Conservation (phyloP, 2,888 invertebrate species). For the Eupithecia dodoneata region DNA sequence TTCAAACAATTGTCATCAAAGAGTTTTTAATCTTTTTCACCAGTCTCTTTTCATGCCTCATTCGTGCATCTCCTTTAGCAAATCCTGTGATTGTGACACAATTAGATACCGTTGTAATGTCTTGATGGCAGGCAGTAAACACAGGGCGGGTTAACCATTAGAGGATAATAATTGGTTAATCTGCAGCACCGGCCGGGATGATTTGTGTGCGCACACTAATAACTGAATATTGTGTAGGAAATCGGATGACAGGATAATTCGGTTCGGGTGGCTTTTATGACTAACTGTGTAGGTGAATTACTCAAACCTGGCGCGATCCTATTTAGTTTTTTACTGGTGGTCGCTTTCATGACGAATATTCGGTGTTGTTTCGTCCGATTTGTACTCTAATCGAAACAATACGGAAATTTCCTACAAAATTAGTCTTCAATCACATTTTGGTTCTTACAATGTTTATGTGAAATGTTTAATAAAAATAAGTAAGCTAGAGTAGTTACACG, state of each 20-base stretch:
- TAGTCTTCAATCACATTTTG: too few species aligned
- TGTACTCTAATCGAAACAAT: too few species aligned
- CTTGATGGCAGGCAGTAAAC: conserved; percentile 39
- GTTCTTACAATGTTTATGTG: too few species aligned
- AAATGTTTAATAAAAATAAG: too few species aligned
- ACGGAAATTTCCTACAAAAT: too few species aligned
- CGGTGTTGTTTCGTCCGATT: too few species aligned
- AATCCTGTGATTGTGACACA: conserved; percentile 29
- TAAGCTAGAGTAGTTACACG: too few species aligned
- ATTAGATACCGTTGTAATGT: conserved; percentile 32
- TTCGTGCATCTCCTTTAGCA: conserved; percentile 5
- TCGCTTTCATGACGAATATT: too few species aligned
- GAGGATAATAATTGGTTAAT: conserved; percentile 68
- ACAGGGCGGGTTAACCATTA: conserved; percentile 51
- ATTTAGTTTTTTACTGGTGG: too few species aligned
- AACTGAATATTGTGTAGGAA: conserved; percentile 42
- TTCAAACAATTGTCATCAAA: not conserved
- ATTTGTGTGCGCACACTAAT: conserved; percentile 57
- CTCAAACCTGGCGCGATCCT: too few species aligned
- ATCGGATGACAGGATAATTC: conserved; percentile 41
- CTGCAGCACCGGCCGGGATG: conserved; percentile 54
- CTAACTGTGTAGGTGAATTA: not conserved
- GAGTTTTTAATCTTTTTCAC: not conserved
- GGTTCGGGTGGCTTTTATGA: conserved; percentile 19
- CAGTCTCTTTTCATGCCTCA: not conserved